Evolutionary conservation across 2,888 invertebrate species (phyloP), one percentile per base, ranked within the genome.

Genomic region (Torymus tubicola): DNA sequence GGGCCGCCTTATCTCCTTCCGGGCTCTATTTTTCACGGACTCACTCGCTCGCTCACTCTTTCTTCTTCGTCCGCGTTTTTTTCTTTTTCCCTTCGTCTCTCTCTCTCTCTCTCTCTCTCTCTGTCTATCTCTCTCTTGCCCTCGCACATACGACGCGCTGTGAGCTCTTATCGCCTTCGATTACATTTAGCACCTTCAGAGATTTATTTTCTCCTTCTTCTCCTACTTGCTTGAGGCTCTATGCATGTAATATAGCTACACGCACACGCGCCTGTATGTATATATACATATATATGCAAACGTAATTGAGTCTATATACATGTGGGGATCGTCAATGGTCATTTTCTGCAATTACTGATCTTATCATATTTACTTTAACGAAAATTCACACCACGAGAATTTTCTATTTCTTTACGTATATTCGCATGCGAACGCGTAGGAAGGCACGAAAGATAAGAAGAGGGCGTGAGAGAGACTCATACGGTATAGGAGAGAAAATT

Each of bases 111-210:
- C 24, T 50, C n/a, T 31, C n/a, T 67, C 3, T 13, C 11, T 16
- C 1, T 14, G 2, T 21, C 16, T 60, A 14, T 67, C 60, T 65
- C 60, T 53, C 52, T 42, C 31, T n/a, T n/a, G n/a, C n/a, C n/a
- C n/a, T n/a, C n/a, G n/a, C n/a, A n/a, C n/a, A n/a, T n/a, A n/a
- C n/a, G n/a, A 53, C 63, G 11, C 78, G 13, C 52, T 12, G 4
- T 24, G 31, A 31, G 31, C 75, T 50, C 73, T 78, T 80, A 80
- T 82, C 82, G 74, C 55, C 53, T 74, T 70, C 82, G 82, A 80
- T 80, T 80, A 73, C 77, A 65, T 61, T 82, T 75, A 60, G 31
- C 68, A 71, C 64, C 67, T 71, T 12, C 58, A 13, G 53, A 71
- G 75, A 81, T 81, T 81, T 75, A 81, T 81, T 75, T 31, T 16